phyloP scores from a whole-genome alignment of 2,113 vertebrate genomes.

The Phylloscopus trochiloides region DNA sequence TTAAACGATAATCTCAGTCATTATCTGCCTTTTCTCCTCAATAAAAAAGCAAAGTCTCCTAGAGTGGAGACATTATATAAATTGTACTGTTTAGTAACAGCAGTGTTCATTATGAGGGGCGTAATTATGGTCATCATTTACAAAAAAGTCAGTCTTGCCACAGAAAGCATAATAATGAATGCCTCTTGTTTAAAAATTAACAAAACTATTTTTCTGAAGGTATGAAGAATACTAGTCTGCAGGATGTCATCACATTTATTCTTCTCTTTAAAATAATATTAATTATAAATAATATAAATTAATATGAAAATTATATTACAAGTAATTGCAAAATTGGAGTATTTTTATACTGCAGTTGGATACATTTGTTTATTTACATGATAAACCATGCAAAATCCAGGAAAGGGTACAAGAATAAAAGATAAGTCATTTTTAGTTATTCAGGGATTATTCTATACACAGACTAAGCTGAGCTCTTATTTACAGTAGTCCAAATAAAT shows the following conservation, averaged over 20 bases:
- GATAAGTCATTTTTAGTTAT: not conserved
- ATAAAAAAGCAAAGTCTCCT: slow-evolving; percentile 61
- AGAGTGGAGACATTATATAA: slow-evolving; percentile 62
- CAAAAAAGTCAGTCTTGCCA: slow-evolving; percentile 59
- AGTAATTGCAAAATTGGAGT: slow-evolving; percentile 44
- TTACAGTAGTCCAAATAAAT: not conserved
- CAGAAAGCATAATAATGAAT: slow-evolving; percentile 73
- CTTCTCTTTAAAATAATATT: slow-evolving; percentile 63
- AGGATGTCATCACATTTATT: slow-evolving; percentile 43
- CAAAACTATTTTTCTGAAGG: slow-evolving; percentile 46
- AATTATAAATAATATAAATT: not conserved
- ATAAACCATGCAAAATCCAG: not conserved
- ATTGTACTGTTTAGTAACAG: slow-evolving; percentile 72
- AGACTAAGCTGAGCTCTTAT: not conserved
- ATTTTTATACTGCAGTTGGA: not conserved
- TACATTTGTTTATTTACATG: slow-evolving; percentile 52
- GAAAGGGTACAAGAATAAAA: not conserved
- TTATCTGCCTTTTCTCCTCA: slow-evolving; percentile 53
- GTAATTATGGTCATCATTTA: slow-evolving; percentile 78
- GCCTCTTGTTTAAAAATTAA: slow-evolving; percentile 72
- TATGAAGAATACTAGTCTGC: slow-evolving; percentile 23
- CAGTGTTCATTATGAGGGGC: slow-evolving; percentile 69
- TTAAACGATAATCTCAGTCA: slow-evolving; percentile 23
- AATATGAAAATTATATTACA: slow-evolving; percentile 52
- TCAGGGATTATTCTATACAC: not conserved